phyloP scores from a whole-genome alignment of 2,113 vertebrate species.

The Menura novaehollandiae region DNA sequence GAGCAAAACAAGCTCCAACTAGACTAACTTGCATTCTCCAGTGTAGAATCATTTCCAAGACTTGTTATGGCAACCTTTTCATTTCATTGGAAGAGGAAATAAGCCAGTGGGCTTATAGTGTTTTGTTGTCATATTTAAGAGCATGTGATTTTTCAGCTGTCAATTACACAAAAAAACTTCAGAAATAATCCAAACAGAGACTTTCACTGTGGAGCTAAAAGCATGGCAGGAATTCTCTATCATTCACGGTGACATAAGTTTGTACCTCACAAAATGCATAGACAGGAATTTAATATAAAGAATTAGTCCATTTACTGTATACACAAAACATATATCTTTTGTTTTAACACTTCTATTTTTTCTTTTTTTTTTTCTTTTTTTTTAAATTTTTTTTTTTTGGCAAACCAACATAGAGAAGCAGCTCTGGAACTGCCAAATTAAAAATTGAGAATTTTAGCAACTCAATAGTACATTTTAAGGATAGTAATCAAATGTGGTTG shows the following conservation, averaged over 20 bases:
- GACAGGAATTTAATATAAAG: slow-evolving; percentile 86
- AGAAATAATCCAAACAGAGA: slow-evolving; percentile 76
- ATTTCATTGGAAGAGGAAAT: slow-evolving; percentile 72
- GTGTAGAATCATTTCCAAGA: slow-evolving; percentile 65
- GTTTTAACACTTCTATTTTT: slow-evolving; percentile 61
- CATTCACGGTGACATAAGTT: slow-evolving; percentile 80
- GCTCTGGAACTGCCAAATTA: slow-evolving; percentile 78
- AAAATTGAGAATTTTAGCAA: slow-evolving; percentile 71
- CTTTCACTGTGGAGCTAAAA: slow-evolving; percentile 80
- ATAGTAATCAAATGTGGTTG: slow-evolving; percentile 81
- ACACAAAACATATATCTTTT: slow-evolving; percentile 79
- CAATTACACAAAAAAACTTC: slow-evolving; percentile 69
- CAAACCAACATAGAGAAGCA: slow-evolving; percentile 78
- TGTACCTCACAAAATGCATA: slow-evolving; percentile 87
- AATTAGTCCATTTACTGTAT: slow-evolving; percentile 81
- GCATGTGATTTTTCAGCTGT: slow-evolving; percentile 70
- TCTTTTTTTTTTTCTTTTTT: neutral
- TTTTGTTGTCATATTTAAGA: slow-evolving; percentile 71
- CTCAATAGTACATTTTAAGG: slow-evolving; percentile 72
- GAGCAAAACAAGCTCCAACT: slow-evolving; percentile 57
- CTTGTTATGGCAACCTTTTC: slow-evolving; percentile 63
- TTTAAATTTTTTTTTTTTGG: slow-evolving; percentile 59
- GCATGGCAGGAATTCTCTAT: slow-evolving; percentile 80
- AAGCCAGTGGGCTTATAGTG: slow-evolving; percentile 68
- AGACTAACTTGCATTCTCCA: slow-evolving; percentile 61